phyloP scores from a whole-genome alignment of 2,797 vertebrate genomes.

The Megalops cyprinoides region DNA sequence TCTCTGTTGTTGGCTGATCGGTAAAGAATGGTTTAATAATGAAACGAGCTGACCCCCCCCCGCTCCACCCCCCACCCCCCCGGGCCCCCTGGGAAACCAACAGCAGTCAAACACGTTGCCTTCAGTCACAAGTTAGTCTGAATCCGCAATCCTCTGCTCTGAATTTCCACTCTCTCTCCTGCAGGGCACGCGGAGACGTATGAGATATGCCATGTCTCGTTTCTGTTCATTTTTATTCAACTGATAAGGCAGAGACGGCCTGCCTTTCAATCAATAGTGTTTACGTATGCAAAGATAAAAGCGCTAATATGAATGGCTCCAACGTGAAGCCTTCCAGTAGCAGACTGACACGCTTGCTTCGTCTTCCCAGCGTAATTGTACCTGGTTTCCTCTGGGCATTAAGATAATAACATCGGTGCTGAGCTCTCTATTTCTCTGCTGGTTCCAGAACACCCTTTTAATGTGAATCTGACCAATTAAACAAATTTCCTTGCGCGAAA shows the following conservation, averaged over 20 bases:
- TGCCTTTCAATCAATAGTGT: not conserved
- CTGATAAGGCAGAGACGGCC: not conserved
- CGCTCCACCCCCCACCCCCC: no score
- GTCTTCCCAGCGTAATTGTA: not conserved
- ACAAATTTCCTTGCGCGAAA: not conserved
- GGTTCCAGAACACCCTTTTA: not conserved
- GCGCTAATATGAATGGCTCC: not conserved
- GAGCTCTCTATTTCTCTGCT: not conserved
- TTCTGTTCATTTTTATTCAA: not conserved
- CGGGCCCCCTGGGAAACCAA: conserved; percentile 41
- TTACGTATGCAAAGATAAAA: not conserved
- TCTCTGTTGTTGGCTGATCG: conserved; percentile 57
- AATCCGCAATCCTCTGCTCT: not conserved
- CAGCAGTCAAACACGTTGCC: conserved; percentile 38
- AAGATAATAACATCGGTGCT: not conserved
- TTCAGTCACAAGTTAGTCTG: conserved; percentile 36
- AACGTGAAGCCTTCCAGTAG: not conserved
- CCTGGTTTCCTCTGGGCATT: not conserved
- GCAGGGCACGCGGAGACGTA: not conserved
- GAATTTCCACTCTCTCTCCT: conserved; percentile 38
- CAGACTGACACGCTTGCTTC: not conserved
- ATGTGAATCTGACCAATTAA: not conserved
- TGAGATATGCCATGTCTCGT: not conserved
- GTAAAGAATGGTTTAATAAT: conserved; percentile 72
- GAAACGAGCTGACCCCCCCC: conserved; percentile 60